Conservation (phyloP, 2,797 vertebrate genomes). For the Delichon dasypus region DNA sequence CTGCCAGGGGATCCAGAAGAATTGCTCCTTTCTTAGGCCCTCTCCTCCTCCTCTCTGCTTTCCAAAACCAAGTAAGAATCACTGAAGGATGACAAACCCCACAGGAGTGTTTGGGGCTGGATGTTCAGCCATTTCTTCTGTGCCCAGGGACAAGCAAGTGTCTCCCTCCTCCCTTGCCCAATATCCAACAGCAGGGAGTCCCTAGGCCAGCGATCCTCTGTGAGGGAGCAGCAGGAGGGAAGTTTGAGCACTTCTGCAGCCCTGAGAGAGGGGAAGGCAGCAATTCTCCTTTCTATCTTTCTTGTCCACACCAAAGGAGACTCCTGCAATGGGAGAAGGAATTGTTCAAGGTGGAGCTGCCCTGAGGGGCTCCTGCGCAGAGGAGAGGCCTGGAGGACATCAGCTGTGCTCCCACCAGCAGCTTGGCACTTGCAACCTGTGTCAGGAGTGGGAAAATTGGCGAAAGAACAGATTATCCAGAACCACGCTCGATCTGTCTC, state of each 20-base stretch:
- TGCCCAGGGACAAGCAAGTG: not conserved
- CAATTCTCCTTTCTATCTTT: not conserved
- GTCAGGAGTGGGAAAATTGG: no score
- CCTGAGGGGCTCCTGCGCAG: no score
- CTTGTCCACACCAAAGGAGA: no score
- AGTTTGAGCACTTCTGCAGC: no score
- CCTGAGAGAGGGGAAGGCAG: not conserved
- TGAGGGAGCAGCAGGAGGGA: not conserved
- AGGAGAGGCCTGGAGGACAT: no score
- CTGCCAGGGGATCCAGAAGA: not conserved
- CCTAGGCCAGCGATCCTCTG: not conserved
- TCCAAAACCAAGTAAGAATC: not conserved
- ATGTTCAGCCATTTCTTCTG: not conserved
- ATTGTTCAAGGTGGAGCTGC: no score
- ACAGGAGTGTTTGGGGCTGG: not conserved
- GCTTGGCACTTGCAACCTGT: no score
- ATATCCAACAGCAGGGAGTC: not conserved
- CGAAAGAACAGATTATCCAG: no score
- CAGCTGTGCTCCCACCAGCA: no score
- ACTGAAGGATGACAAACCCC: not conserved
- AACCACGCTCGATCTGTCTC: no score
- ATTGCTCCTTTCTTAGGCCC: not conserved
- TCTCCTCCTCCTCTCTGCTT: not conserved
- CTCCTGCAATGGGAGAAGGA: no score
- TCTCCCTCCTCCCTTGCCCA: not conserved